Percentiles rank a stretch among this genome's conserved stretches.
Evolutionary conservation across 37 sponge, comb jelly and placozoan genomes (phyloP).

Genomic region (Cliona cf. orientalis): DNA sequence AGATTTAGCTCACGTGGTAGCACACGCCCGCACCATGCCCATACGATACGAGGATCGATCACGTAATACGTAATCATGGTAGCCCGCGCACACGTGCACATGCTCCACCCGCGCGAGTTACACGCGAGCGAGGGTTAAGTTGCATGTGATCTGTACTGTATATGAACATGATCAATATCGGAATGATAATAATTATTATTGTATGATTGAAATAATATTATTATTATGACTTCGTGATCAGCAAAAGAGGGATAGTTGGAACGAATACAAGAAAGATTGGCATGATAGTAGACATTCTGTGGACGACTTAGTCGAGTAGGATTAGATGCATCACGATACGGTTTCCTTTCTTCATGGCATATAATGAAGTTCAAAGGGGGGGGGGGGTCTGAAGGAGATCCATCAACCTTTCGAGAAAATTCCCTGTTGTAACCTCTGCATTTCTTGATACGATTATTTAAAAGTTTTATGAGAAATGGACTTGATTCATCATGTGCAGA

Average conservation of each 20-base stretch:
- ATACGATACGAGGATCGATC: too few species aligned
- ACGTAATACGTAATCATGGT: too few species aligned
- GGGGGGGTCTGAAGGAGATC: slow-evolving; percentile 5
- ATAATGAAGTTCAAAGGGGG: slow-evolving; percentile 1
- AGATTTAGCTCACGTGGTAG: too few species aligned
- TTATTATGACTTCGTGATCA: too few species aligned
- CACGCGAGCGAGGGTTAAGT: too few species aligned
- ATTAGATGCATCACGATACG: not conserved
- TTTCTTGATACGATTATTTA: slow-evolving; percentile 24
- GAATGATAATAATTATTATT: too few species aligned
- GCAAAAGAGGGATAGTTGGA: not conserved
- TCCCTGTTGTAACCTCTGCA: slow-evolving; percentile 12
- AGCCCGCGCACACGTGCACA: too few species aligned
- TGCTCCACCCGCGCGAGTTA: too few species aligned
- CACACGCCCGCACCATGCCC: too few species aligned
- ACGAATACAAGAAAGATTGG: slow-evolving; percentile 3
- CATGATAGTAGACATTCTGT: slow-evolving; percentile 21
- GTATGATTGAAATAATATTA: too few species aligned
- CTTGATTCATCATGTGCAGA: not conserved
- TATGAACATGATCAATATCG: too few species aligned
- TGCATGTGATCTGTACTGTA: too few species aligned
- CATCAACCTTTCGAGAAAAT: slow-evolving; percentile 15
- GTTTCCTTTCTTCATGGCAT: slow-evolving; percentile 6
- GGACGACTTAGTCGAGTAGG: not conserved
- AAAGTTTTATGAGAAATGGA: not conserved